Evolutionary conservation across 2,888 invertebrate species (phyloP).

Genomic region (Lydus trimaculatus): DNA sequence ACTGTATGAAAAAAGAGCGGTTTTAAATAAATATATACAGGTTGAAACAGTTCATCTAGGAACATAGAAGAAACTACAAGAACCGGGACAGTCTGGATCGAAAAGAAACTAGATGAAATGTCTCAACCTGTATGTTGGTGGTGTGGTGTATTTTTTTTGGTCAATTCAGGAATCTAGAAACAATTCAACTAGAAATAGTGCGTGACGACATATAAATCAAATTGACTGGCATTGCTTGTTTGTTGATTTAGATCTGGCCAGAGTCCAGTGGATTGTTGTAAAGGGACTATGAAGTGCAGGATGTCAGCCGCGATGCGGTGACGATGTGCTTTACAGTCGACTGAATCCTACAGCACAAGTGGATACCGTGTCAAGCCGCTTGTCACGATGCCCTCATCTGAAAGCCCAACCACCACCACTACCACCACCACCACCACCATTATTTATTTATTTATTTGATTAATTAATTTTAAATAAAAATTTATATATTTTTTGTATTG

Average conservation of each 20-base stretch:
- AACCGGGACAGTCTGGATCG: too few species aligned
- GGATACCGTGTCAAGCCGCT: conserved; percentile 54
- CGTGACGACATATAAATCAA: conserved; percentile 14
- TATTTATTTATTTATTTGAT: background rate
- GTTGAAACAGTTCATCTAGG: too few species aligned
- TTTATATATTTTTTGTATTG: background rate
- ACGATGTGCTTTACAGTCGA: conserved; percentile 49
- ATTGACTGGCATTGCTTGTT: conserved; percentile 8
- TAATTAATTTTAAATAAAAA: background rate
- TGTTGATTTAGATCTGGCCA: conserved; percentile 8
- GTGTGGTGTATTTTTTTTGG: background rate
- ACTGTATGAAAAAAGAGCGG: too few species aligned
- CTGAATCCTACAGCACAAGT: conserved; percentile 49
- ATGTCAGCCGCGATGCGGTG: conserved; percentile 50
- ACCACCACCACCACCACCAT: background rate
- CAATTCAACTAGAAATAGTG: conserved; percentile 8
- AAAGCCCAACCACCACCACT: conserved; percentile 9
- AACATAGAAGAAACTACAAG: too few species aligned
- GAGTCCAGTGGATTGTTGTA: conserved; percentile 23
- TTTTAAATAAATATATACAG: too few species aligned
- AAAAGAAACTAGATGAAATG: too few species aligned
- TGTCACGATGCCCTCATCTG: conserved; percentile 50
- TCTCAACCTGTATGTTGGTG: too few species aligned
- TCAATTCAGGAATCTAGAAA: background rate
- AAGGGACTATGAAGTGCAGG: conserved; percentile 36